These are phyloP conservation scores for Teinopalpus imperialis DNA, from an alignment of 2,888 invertebrate genomes.

Conservation along the genomic window DNA sequence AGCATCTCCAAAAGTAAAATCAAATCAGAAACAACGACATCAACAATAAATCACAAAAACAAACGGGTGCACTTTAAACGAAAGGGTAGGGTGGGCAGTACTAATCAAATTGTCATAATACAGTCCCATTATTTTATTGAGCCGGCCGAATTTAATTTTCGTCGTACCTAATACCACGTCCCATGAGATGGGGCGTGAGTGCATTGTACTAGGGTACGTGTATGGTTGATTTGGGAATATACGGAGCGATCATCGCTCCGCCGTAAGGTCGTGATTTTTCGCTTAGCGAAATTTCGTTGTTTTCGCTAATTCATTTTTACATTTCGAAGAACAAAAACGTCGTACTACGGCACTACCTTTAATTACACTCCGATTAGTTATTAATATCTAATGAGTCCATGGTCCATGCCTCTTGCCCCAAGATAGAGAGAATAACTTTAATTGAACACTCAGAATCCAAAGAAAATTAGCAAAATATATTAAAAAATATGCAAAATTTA, in stretches of 20 bases:
- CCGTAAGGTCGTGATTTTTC: slow-evolving; percentile 53
- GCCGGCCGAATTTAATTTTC: slow-evolving; percentile 62
- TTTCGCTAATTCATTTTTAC: too few species aligned
- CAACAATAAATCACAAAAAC: slow-evolving; percentile 34
- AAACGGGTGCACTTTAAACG: slow-evolving; percentile 31
- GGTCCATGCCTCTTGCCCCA: too few species aligned
- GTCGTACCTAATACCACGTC: slow-evolving; percentile 52
- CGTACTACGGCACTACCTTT: too few species aligned
- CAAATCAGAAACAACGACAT: slow-evolving; percentile 22
- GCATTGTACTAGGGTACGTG: slow-evolving; percentile 31
- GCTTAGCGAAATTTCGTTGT: slow-evolving; percentile 24
- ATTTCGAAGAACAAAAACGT: too few species aligned
- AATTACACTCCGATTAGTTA: too few species aligned
- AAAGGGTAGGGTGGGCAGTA: slow-evolving; percentile 41
- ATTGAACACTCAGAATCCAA: too few species aligned
- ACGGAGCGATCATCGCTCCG: slow-evolving; percentile 30
- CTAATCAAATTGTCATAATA: slow-evolving; percentile 66
- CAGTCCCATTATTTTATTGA: slow-evolving; percentile 67
- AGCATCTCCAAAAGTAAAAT: slow-evolving; percentile 22
- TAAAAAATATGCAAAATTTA: too few species aligned
- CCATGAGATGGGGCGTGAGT: slow-evolving; percentile 44
- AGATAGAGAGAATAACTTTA: too few species aligned
- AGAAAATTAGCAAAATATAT: too few species aligned
- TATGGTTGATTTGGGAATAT: slow-evolving; percentile 55
- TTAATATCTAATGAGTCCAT: too few species aligned